Conservation (phyloP, 2,113 vertebrate species). For the Tetrax tetrax region DNA sequence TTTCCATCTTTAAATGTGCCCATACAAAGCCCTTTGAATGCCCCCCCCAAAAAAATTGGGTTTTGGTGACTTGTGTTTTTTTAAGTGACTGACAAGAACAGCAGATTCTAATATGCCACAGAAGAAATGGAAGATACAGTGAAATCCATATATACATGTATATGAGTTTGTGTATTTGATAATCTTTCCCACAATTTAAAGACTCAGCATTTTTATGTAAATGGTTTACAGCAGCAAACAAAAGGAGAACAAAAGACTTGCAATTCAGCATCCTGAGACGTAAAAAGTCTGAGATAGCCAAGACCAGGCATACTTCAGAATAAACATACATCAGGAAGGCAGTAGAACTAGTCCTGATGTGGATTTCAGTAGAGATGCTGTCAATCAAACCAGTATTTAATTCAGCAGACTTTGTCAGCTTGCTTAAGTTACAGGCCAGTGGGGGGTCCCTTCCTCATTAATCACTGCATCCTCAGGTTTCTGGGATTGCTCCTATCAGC, state of each 20-base stretch:
- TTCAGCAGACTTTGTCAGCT: constrained; percentile 1
- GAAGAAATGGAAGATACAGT: neutral
- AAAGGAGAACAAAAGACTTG: neutral
- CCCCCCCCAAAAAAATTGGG: neutral
- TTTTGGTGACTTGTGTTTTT: neutral
- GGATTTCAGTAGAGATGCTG: neutral
- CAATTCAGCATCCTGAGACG: neutral
- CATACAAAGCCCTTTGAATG: neutral
- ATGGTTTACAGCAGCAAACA: neutral
- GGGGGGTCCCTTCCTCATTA: neutral
- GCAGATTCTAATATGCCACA: neutral
- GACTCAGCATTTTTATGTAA: neutral
- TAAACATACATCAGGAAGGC: neutral
- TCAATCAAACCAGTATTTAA: constrained; percentile 10
- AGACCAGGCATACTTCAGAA: neutral
- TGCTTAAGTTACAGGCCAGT: neutral
- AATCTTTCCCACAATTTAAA: neutral
- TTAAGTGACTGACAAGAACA: neutral
- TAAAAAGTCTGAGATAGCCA: neutral
- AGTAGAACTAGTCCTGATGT: neutral
- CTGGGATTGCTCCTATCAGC: neutral
- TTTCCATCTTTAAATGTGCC: neutral
- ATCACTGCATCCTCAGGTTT: neutral
- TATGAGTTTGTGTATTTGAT: neutral
- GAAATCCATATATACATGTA: neutral